Evolutionary conservation across 2,888 invertebrate species (phyloP).

Genomic region (Gasteruption jaculator): DNA sequence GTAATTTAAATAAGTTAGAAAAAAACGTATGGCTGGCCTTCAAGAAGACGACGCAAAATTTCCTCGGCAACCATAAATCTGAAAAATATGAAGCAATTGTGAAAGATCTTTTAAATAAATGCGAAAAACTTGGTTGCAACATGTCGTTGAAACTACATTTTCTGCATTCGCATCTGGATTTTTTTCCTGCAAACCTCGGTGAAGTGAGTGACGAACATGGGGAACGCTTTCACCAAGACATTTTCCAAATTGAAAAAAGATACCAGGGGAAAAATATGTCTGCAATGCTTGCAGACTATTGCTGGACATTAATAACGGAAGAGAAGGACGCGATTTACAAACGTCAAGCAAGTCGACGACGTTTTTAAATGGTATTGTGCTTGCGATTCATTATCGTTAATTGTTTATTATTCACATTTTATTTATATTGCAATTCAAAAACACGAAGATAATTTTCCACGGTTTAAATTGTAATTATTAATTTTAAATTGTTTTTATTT

Average conservation of each 20-base stretch:
- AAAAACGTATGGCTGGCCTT: conserved; percentile 18
- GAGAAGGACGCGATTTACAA: too few relatives aligned
- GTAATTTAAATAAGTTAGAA: conserved; percentile 19
- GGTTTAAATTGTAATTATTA: too few relatives aligned
- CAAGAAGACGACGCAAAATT: conserved; percentile 18
- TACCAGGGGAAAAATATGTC: conserved; percentile 35
- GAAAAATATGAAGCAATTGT: conserved; percentile 31
- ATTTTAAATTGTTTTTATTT: too few relatives aligned
- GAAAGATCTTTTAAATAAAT: conserved; percentile 17
- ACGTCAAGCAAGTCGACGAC: too few relatives aligned
- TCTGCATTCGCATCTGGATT: conserved; percentile 32
- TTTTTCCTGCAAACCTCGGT: conserved; percentile 31
- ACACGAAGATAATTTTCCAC: too few relatives aligned
- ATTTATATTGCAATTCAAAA: too few relatives aligned
- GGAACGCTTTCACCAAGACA: conserved; percentile 34
- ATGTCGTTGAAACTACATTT: conserved; percentile 32
- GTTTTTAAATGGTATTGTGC: too few relatives aligned
- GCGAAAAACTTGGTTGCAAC: conserved; percentile 26
- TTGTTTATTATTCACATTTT: too few relatives aligned
- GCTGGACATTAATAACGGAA: too few relatives aligned
- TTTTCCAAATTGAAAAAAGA: conserved; percentile 29
- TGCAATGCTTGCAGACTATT: conserved; percentile 34
- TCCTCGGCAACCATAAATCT: conserved; percentile 30
- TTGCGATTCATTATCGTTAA: too few relatives aligned
- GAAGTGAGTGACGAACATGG: conserved; percentile 34